Conservation (phyloP, 1,140 invertebrate genomes). For the Pogonognathellus flavescens region DNA sequence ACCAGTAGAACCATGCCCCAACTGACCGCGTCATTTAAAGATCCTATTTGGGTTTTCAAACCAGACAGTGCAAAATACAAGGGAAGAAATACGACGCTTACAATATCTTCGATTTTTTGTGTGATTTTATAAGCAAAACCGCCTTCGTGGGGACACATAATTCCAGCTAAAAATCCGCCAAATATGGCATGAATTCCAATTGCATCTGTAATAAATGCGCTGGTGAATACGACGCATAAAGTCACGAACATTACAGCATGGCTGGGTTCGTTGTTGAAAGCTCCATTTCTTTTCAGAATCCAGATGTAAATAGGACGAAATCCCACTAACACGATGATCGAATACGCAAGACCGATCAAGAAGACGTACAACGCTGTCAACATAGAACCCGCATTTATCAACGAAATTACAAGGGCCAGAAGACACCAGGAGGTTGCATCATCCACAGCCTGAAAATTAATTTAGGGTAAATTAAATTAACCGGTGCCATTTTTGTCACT, state of each 20-base stretch:
- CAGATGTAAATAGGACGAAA: conserved; percentile 54
- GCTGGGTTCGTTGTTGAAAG: conserved; percentile 40
- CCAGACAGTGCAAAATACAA: conserved; percentile 62
- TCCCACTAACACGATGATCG: conserved; percentile 36
- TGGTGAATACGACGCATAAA: conserved; percentile 60
- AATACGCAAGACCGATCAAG: conserved; percentile 59
- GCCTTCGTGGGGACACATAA: conserved; percentile 65
- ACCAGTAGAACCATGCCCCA: conserved; percentile 60
- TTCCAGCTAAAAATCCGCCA: conserved; percentile 66
- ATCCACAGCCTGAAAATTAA: conserved; percentile 58
- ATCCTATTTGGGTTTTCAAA: conserved; percentile 56
- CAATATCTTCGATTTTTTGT: conserved; percentile 61
- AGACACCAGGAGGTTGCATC: conserved; percentile 67
- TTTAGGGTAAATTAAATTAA: too few relatives aligned
- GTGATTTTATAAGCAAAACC: conserved; percentile 61
- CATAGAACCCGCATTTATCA: conserved; percentile 64
- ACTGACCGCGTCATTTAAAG: conserved; percentile 51
- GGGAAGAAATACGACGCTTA: conserved; percentile 58
- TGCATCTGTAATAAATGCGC: conserved; percentile 66
- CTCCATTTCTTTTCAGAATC: conserved; percentile 55
- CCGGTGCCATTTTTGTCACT: too few relatives aligned
- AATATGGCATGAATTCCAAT: conserved; percentile 67
- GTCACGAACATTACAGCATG: conserved; percentile 59
- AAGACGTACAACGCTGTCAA: conserved; percentile 65
- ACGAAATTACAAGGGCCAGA: conserved; percentile 64